A percentile compares a stretch with the other conserved stretches of the same genome.
Conservation (phyloP, 2,797 vertebrate genomes). For the Lepidocolaptes lacrymiger region DNA sequence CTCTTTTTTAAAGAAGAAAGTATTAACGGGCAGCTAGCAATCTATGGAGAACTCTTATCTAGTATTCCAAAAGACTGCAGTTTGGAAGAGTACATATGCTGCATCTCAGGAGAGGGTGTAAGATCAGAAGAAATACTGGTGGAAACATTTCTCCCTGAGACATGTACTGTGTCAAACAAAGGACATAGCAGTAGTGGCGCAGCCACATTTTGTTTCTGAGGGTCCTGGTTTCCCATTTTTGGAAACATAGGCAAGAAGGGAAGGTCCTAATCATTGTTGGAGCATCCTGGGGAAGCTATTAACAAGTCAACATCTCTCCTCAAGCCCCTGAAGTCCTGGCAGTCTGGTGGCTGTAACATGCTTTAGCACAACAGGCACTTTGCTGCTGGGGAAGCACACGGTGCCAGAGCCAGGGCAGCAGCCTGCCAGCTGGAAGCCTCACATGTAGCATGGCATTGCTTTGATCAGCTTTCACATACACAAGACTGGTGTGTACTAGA, state of each 20-base stretch:
- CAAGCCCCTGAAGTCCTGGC: accelerated
- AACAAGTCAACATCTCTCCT: background rate
- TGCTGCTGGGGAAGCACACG: background rate
- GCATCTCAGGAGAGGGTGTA: background rate
- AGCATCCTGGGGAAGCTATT: too few relatives aligned
- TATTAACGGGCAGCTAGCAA: background rate
- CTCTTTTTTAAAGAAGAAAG: background rate
- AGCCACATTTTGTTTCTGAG: background rate
- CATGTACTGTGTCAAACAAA: background rate
- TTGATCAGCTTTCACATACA: background rate
- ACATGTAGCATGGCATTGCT: background rate
- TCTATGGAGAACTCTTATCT: background rate
- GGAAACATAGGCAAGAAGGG: background rate
- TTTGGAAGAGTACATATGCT: background rate
- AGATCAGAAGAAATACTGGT: background rate
- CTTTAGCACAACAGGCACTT: background rate
- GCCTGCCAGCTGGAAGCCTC: background rate
- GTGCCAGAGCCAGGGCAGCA: background rate
- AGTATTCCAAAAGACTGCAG: background rate
- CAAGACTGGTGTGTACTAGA: background rate
- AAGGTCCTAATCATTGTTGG: background rate
- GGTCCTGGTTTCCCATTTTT: background rate
- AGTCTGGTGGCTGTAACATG: background rate
- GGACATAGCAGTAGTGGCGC: background rate
- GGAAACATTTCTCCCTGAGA: background rate